Base-by-base conservation (phyloP, 2,888 invertebrate genomes). In the Yponomeuta sedellus region DNA sequence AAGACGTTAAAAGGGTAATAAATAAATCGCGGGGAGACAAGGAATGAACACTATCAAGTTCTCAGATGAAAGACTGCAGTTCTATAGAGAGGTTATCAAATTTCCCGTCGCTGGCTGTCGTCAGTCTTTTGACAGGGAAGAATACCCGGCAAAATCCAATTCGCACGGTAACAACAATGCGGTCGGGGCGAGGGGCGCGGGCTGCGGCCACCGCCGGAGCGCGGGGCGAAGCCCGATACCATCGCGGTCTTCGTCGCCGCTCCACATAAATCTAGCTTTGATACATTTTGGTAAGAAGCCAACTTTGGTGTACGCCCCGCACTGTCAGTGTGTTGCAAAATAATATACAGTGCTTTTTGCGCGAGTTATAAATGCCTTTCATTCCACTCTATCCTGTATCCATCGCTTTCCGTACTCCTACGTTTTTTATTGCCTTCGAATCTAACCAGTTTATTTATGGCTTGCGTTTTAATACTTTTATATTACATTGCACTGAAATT, bases 201-300 rank as follows among this genome's bases (percentile, higher is more conserved):
- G 67, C 67, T 67, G 44, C 16, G 44, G 44, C 3, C 44, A 16
- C 71, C 69, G 70, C 70, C 72, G 72, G 74, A 70, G 68, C 69
- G n/a, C 61, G 65, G 65, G 63, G 59, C 57, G 52, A 28, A 65
- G 71, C 70, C 74, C 72, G 87, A 90, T 89, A 88, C 79, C 76
- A 88, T 90, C 88, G 78, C 74, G 76, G 83, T 82, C 83, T 86
- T 88, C 88, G 82, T 83, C 87, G 84, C 83, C 76, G 72, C 73
- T 73, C 77, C 78, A 84, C 88, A 90, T 90, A 90, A 91, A 91
- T 91, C 88, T 86, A 77, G 83, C 83, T 89, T 88, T 84, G 88
- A 88, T 88, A 86, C 83, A 84, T 87, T 88, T 90, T 89, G 90
- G 90, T 89, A 85, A 82, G 79, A 80, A 82, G 90, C 90, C 90